Conservation (phyloP, 2,888 invertebrate species). For the Seira musarum region DNA sequence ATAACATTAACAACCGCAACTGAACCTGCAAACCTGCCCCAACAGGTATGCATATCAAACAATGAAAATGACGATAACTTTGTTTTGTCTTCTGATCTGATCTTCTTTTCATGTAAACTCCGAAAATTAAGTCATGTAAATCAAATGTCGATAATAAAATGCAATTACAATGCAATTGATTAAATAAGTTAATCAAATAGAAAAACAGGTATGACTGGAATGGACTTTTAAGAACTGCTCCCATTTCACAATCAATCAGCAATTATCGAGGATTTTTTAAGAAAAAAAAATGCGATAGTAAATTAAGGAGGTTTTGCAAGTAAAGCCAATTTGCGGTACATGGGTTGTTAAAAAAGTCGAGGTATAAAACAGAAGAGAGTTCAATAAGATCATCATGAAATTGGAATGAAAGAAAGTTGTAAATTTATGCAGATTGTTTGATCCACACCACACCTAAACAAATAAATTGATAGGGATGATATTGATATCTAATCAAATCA, state of each 20-base stretch:
- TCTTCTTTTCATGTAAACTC: background rate
- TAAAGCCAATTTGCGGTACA: too few species aligned
- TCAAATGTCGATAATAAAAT: background rate
- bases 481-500: background rate
- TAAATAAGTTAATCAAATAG: slow-evolving; percentile 27
- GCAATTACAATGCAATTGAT: slow-evolving; percentile 16
- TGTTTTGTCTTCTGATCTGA: too few species aligned
- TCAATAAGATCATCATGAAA: background rate
- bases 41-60: background rate
- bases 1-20: too few species aligned
- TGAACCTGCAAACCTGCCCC: background rate
- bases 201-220: background rate
- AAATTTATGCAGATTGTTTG: background rate
- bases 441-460: background rate
- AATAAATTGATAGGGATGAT: background rate
- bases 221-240: background rate
- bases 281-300: background rate
- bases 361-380: too few species aligned
- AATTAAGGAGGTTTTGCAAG: too few species aligned
- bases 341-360: too few species aligned
- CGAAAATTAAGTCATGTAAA: background rate
- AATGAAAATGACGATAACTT: slow-evolving; percentile 14
- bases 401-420: background rate
- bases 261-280: background rate
- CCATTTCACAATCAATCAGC: background rate